A percentile compares a stretch with the other conserved stretches of the same genome.
Conservation (phyloP, 2,113 vertebrate species). For the Mesembrinibis cayennensis region DNA sequence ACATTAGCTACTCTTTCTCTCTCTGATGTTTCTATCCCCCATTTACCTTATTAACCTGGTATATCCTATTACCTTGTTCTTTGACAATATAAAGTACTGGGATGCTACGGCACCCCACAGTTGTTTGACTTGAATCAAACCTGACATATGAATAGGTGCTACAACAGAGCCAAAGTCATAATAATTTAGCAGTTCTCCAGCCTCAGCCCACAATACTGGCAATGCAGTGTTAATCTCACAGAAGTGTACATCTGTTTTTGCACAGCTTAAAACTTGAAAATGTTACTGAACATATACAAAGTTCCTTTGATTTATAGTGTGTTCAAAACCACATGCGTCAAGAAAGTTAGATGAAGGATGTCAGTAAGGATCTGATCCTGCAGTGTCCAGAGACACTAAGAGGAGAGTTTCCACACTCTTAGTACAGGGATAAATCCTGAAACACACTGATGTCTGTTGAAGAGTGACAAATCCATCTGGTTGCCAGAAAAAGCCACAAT, state of each 20-base stretch:
- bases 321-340: neutral
- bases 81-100: neutral
- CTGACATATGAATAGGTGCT: neutral
- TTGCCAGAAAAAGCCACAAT: neutral
- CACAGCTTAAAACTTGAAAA: neutral
- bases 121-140: neutral
- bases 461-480: neutral
- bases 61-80: neutral
- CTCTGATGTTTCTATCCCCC: neutral
- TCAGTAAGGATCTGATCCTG: neutral
- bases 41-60: neutral
- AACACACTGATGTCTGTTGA: neutral
- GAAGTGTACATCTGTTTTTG: neutral
- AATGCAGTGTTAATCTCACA: neutral
- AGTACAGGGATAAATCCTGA: neutral
- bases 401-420: neutral
- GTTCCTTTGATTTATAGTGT: neutral
- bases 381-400: neutral
- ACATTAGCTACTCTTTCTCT: neutral
- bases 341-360: neutral
- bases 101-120: neutral
- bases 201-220: accelerated
- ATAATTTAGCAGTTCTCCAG: neutral
- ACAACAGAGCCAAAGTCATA: neutral
- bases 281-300: neutral